Percentiles rank a stretch among this genome's conserved stretches.
These are phyloP conservation scores for Amphipyra tragopoginis DNA, from an alignment of 2,888 invertebrate species.

Conservation along the genomic window DNA sequence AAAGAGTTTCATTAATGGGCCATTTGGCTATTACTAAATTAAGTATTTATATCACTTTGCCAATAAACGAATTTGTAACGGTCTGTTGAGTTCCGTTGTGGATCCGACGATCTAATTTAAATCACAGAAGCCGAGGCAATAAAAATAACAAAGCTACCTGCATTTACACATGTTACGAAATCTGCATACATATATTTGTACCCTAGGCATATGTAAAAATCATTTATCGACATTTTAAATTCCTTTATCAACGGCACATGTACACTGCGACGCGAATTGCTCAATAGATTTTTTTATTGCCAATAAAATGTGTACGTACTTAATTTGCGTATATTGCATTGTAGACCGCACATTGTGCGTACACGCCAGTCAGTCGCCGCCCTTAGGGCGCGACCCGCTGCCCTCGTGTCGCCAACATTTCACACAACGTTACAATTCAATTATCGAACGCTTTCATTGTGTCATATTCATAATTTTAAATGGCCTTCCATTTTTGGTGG, in stretches of 20 bases:
- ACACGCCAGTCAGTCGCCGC: constrained; percentile 68
- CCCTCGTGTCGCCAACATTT: constrained; percentile 78
- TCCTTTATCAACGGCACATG: constrained; percentile 82
- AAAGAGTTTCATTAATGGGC: constrained; percentile 63
- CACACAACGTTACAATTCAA: constrained; percentile 82
- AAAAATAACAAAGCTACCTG: constrained; percentile 78
- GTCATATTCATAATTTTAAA: constrained; percentile 79
- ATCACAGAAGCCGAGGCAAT: constrained; percentile 74
- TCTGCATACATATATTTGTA: constrained; percentile 71
- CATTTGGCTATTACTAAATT: constrained; percentile 72
- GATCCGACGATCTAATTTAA: constrained; percentile 77
- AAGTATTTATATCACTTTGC: constrained; percentile 76
- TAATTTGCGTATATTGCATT: constrained; percentile 88
- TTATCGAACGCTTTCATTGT: constrained; percentile 77
- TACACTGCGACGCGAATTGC: constrained; percentile 80
- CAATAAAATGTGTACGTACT: constrained; percentile 87
- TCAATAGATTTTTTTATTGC: constrained; percentile 85
- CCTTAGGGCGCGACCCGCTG: constrained; percentile 86
- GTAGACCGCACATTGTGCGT: constrained; percentile 81
- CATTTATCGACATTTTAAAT: constrained; percentile 87
- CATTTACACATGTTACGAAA: constrained; percentile 82
- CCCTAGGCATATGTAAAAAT: constrained; percentile 87
- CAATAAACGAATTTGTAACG: constrained; percentile 81
- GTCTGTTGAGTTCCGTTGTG: constrained; percentile 81
- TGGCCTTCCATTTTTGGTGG: constrained; percentile 77